Evolutionary conservation across 2,113 vertebrate genomes (phyloP).

Genomic region (Prinia subflava): DNA sequence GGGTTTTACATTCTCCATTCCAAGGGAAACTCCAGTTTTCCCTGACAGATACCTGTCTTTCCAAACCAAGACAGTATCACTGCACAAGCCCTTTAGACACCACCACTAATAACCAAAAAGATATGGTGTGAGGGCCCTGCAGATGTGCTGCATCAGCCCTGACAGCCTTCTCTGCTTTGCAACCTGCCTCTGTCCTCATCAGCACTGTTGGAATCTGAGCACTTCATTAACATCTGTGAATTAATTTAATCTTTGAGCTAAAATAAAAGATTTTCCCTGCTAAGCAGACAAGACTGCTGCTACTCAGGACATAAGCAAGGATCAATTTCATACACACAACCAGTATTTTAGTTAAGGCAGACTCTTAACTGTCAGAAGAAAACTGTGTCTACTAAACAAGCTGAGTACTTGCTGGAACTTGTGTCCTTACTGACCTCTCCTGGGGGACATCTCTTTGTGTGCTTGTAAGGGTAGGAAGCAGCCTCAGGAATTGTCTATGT

Average conservation of each 20-base stretch:
- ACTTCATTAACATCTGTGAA: background rate
- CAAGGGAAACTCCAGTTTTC: too few relatives aligned
- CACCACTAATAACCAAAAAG: fast-evolving
- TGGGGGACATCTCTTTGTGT: background rate
- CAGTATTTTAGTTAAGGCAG: background rate
- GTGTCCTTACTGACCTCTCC: background rate
- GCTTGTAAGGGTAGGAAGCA: background rate
- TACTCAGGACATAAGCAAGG: background rate
- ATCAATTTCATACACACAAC: background rate
- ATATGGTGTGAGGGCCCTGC: fast-evolving
- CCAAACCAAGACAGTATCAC: too few relatives aligned
- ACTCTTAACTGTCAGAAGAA: background rate
- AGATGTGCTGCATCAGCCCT: background rate
- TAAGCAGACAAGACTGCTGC: background rate
- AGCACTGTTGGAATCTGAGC: background rate
- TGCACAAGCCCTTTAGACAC: background rate
- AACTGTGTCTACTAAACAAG: background rate
- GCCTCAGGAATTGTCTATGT: background rate
- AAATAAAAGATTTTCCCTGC: background rate
- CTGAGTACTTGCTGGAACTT: background rate
- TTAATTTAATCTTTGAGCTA: background rate
- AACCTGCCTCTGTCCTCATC: background rate
- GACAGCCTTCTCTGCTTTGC: background rate
- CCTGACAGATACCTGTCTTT: too few relatives aligned
- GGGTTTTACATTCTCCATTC: too few relatives aligned